These are phyloP conservation scores for Anolis sagrei DNA, from an alignment of 2,113 vertebrate species.

Conservation along the genomic window DNA sequence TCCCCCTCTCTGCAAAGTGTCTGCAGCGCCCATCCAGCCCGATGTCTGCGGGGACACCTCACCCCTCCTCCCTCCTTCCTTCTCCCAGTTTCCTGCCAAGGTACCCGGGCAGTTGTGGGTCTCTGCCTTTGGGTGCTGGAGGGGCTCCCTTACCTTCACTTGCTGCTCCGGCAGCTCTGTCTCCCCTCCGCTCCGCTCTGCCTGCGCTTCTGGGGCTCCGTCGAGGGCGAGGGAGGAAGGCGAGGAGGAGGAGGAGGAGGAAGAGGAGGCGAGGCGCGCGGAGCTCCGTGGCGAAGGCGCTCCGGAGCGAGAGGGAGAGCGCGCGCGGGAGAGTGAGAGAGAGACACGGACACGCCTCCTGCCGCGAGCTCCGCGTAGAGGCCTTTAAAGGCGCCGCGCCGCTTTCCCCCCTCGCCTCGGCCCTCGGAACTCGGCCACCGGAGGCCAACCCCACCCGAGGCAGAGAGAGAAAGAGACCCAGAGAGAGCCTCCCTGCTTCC, in stretches of 20 bases:
- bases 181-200: too few species aligned
- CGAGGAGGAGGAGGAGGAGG: slow-evolving; percentile 23
- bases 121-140: not conserved
- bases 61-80: not conserved
- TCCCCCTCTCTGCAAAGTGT: too few species aligned
- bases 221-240: not conserved
- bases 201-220: too few species aligned
- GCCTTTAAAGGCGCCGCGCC: slow-evolving; percentile 77
- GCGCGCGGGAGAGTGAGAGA: slow-evolving; percentile 32
- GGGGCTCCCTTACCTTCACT: slow-evolving; percentile 58
- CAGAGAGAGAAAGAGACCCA: not conserved
- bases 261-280: slow-evolving; percentile 48
- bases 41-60: too few species aligned
- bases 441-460: too few species aligned
- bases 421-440: not conserved
- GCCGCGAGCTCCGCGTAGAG: slow-evolving; percentile 73
- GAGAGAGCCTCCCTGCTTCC: not conserved
- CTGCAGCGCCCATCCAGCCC: too few species aligned
- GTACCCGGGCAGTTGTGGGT: too few species aligned
- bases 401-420: slow-evolving; percentile 37
- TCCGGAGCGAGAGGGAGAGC: too few species aligned
- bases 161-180: not conserved
- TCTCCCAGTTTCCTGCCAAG: not conserved
- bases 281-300: slow-evolving; percentile 48
- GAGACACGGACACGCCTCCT: slow-evolving; percentile 91